Evolutionary conservation across 2,113 vertebrate species (phyloP).

Genomic region (Pterocles gutturalis): DNA sequence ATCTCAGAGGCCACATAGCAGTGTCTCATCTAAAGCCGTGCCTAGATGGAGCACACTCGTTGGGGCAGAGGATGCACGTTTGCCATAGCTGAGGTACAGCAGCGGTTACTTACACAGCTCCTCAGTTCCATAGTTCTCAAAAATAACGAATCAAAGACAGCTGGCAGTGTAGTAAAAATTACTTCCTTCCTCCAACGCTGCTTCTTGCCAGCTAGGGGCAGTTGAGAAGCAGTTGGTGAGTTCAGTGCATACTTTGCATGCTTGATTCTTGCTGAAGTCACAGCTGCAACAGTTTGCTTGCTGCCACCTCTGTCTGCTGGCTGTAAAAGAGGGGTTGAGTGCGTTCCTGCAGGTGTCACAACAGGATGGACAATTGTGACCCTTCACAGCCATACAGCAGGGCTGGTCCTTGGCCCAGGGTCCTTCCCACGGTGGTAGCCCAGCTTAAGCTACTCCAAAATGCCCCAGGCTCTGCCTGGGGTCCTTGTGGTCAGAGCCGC

Average conservation of each 20-base stretch:
- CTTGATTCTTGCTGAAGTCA: neutral
- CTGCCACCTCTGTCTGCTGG: neutral
- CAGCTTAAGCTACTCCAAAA: neutral
- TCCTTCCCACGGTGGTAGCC: neutral
- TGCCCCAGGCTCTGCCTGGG: neutral
- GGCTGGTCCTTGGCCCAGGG: neutral
- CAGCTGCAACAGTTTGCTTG: neutral
- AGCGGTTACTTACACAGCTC: neutral
- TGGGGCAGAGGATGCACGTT: too few relatives aligned
- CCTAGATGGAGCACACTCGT: rapidly evolving
- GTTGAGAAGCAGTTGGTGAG: neutral
- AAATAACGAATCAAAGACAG: neutral
- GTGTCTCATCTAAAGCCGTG: neutral
- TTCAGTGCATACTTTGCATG: neutral
- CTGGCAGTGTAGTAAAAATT: neutral
- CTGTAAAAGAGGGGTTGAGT: neutral
- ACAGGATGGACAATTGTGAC: neutral
- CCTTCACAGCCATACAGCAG: neutral
- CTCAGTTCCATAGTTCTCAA: neutral
- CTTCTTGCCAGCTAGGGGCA: neutral
- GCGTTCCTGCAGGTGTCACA: neutral
- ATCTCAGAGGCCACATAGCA: neutral
- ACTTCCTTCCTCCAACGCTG: neutral
- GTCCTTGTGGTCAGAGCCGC: neutral
- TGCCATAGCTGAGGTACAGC: neutral